These are phyloP conservation scores for Knipowitschia caucasica DNA, from an alignment of 2,797 vertebrate genomes.

Conservation along the genomic window DNA sequence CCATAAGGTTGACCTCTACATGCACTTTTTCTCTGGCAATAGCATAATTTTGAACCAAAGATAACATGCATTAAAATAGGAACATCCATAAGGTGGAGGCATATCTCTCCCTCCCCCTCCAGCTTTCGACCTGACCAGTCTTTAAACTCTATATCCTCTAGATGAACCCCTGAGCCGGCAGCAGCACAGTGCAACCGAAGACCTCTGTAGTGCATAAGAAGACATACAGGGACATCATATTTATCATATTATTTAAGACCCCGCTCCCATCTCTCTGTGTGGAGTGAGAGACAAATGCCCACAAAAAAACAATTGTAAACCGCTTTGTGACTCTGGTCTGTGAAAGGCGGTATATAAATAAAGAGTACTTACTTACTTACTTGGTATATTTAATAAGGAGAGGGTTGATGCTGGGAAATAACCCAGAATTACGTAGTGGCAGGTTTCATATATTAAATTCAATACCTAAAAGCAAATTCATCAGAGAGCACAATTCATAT, in stretches of 20 bases:
- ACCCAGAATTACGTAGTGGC: too few species aligned
- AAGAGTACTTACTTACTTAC: too few species aligned
- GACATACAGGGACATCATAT: constrained; percentile 15
- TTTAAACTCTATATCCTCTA: constrained; percentile 46
- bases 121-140: constrained; percentile 55
- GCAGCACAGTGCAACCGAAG: constrained; percentile 12
- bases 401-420: too few species aligned
- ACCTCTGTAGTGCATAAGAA: constrained; percentile 6
- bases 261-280: too few species aligned
- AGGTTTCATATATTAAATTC: too few species aligned
- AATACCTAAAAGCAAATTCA: too few species aligned
- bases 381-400: too few species aligned
- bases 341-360: too few species aligned
- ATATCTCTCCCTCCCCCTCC: constrained; percentile 34
- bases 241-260: constrained; percentile 23
- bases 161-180: constrained; percentile 58
- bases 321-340: too few species aligned
- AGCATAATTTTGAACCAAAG: constrained; percentile 15
- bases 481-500: too few species aligned
- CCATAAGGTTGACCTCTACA: constrained; percentile 8
- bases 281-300: too few species aligned
- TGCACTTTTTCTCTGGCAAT: not conserved
- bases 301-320: too few species aligned
- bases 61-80: constrained; percentile 21
- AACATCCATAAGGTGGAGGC: constrained; percentile 17